Conservation (phyloP, 2,888 invertebrate genomes). For the Flexamia atlantica region DNA sequence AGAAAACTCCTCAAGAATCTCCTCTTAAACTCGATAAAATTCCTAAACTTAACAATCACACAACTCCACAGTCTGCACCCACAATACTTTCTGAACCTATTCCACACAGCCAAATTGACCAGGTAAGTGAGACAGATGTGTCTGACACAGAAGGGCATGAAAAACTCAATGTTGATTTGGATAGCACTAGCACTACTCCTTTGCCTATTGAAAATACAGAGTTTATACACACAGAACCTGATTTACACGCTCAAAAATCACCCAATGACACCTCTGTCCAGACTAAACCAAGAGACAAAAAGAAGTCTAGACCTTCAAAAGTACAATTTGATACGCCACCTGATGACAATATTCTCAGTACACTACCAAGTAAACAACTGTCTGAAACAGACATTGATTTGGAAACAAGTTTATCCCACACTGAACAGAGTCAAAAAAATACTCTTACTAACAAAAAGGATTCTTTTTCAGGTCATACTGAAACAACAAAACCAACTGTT, state of each 20-base stretch:
- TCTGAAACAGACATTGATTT: neutral
- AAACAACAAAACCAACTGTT: slow-evolving; percentile 14
- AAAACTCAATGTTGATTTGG: neutral
- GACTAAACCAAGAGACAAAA: slow-evolving; percentile 9
- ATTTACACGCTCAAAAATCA: neutral
- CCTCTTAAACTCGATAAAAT: neutral
- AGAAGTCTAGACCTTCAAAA: slow-evolving; percentile 10
- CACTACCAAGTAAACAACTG: neutral
- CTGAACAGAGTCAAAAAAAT: neutral
- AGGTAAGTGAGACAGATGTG: slow-evolving; percentile 13
- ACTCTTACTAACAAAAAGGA: slow-evolving; percentile 14
- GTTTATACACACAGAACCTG: slow-evolving; percentile 20
- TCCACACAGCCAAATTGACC: neutral
- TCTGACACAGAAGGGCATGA: slow-evolving; percentile 4
- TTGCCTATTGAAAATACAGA: neutral
- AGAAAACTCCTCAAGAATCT: neutral
- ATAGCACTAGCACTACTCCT: neutral
- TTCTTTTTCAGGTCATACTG: slow-evolving; percentile 46
- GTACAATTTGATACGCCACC: slow-evolving; percentile 68
- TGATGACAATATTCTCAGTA: slow-evolving; percentile 68
- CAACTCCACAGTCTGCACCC: neutral
- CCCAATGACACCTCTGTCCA: neutral
- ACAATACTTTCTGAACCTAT: neutral
- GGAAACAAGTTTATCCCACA: neutral
- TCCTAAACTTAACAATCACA: neutral